Evolutionary conservation across 2,113 vertebrate species (phyloP).

Genomic region (Centrocercus urophasianus): DNA sequence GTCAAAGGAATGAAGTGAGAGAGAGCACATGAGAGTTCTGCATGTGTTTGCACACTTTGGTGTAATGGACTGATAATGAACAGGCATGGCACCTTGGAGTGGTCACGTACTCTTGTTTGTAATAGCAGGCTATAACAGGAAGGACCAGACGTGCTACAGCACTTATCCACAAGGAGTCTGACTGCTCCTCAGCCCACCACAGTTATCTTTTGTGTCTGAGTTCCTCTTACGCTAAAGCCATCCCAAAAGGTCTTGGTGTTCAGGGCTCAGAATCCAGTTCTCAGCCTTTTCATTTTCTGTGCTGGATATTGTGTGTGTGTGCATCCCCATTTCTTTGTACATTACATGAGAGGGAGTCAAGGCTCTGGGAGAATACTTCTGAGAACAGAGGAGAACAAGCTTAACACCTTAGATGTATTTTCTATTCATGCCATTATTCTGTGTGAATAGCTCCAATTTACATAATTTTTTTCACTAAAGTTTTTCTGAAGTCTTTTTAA

Average conservation of each 20-base stretch:
- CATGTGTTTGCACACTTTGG: not conserved
- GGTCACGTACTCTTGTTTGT: not conserved
- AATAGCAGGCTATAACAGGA: not conserved
- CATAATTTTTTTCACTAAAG: not conserved
- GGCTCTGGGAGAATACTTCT: not conserved
- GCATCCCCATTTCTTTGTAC: not conserved
- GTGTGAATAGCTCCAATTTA: slow-evolving; percentile 1
- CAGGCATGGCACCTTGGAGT: not conserved
- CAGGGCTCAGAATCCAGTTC: not conserved
- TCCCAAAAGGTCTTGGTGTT: not conserved
- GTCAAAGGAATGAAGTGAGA: not conserved
- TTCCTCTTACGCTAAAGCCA: not conserved
- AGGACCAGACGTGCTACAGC: not conserved
- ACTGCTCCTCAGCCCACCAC: not conserved
- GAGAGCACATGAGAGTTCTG: not conserved
- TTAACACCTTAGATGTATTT: not conserved
- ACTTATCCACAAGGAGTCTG: not conserved
- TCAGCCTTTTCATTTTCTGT: not conserved
- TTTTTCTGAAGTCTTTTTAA: slow-evolving; percentile 11
- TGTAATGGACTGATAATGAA: not conserved
- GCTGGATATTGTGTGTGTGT: not conserved
- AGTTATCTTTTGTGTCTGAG: not conserved
- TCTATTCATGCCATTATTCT: not conserved
- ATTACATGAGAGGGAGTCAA: not conserved
- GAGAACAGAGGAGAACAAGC: not conserved